A percentile compares a stretch with the other conserved stretches of the same genome.
These are phyloP conservation scores for Saxidomus purpurata DNA, from an alignment of 1,140 invertebrate genomes.

Conservation along the genomic window DNA sequence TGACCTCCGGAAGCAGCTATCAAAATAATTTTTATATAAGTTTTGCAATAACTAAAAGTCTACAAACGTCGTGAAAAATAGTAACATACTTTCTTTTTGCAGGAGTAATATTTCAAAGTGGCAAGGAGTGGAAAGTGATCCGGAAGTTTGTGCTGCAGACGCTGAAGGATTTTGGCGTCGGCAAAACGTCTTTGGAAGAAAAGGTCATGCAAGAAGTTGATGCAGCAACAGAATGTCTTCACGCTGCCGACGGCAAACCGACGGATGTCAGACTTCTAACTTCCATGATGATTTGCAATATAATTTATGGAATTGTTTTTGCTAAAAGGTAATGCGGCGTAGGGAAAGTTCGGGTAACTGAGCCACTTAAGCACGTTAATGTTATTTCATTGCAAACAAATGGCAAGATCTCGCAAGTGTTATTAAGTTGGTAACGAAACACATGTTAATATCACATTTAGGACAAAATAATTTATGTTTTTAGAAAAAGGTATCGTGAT, in stretches of 20 bases:
- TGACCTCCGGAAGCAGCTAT: too few species aligned
- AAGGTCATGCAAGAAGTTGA: slow-evolving; percentile 40
- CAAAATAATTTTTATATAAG: too few species aligned
- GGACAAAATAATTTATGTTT: too few species aligned
- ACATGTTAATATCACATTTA: too few species aligned
- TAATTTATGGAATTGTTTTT: slow-evolving; percentile 48
- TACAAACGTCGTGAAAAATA: too few species aligned
- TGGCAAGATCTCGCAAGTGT: too few species aligned
- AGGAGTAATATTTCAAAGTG: slow-evolving; percentile 52
- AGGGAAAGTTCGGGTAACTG: too few species aligned
- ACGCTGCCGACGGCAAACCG: slow-evolving; percentile 8
- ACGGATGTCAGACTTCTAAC: not conserved
- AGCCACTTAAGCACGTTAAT: too few species aligned
- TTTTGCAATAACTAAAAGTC: too few species aligned
- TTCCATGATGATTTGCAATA: slow-evolving; percentile 21
- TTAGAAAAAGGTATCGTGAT: too few species aligned
- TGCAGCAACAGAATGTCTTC: slow-evolving; percentile 62
- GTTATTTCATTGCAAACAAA: too few species aligned
- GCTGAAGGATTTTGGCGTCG: slow-evolving; percentile 44
- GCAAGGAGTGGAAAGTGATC: slow-evolving; percentile 91
- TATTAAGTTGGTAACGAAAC: too few species aligned
- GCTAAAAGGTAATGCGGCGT: slow-evolving; percentile 36
- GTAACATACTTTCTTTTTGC: not conserved
- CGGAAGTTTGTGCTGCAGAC: slow-evolving; percentile 84
- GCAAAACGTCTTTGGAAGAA: slow-evolving; percentile 37